These are phyloP conservation scores for Actinemys pallida DNA, from an alignment of 2,113 vertebrate genomes.

Conservation along the genomic window DNA sequence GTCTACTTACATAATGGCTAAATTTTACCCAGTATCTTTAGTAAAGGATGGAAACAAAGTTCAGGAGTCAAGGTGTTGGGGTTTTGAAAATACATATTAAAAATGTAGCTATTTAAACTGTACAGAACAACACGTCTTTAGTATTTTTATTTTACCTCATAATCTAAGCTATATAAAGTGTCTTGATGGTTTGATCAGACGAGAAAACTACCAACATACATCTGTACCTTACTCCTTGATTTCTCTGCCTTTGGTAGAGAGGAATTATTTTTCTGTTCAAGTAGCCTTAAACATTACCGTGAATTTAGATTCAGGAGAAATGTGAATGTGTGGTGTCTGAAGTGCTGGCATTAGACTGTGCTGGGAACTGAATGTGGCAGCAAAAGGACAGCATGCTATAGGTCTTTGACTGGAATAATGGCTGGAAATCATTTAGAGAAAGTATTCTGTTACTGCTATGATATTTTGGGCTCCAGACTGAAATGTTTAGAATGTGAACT, in stretches of 20 bases:
- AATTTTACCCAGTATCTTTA: background rate
- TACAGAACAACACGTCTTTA: constrained; percentile 40
- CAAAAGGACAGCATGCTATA: background rate
- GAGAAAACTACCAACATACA: constrained; percentile 42
- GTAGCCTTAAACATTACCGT: background rate
- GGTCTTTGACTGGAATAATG: constrained; percentile 29
- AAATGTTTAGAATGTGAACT: constrained; percentile 63
- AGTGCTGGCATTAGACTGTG: background rate
- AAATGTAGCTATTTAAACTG: constrained; percentile 39
- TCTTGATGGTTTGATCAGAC: constrained; percentile 46
- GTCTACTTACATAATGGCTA: background rate
- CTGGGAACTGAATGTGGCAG: constrained; percentile 32
- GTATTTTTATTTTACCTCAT: constrained; percentile 55
- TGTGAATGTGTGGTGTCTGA: constrained; percentile 18
- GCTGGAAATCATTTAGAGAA: constrained; percentile 45
- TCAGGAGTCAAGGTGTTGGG: background rate
- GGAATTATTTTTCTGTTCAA: constrained; percentile 29
- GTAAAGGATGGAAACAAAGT: background rate
- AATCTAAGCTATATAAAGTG: constrained; percentile 57
- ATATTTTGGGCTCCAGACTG: constrained; percentile 39
- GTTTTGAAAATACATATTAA: background rate
- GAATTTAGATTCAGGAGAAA: constrained; percentile 50
- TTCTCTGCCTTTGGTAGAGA: constrained; percentile 2
- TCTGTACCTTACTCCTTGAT: constrained; percentile 26
- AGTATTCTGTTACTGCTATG: constrained; percentile 52